phyloP scores from a whole-genome alignment of 1,140 invertebrate genomes.

The Drosophila pseudoananassae region DNA sequence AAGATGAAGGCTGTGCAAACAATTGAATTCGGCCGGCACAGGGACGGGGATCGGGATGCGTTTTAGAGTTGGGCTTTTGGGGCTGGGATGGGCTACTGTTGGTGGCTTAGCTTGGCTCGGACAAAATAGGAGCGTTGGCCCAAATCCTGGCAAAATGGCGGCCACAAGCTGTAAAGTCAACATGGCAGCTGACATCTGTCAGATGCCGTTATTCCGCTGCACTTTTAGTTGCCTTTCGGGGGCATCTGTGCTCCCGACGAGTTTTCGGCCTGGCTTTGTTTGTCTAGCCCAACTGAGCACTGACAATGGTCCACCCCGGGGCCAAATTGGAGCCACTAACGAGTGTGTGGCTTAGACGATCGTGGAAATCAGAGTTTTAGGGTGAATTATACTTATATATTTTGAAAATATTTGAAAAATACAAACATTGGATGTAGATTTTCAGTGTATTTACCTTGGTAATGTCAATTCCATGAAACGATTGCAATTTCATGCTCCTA shows the following conservation, averaged over 20 bases:
- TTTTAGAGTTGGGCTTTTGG: not conserved
- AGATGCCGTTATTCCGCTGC: conserved; percentile 39
- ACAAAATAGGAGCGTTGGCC: conserved; percentile 35
- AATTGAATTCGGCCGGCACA: conserved; percentile 50
- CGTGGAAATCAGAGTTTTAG: conserved; percentile 1
- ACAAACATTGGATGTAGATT: not conserved
- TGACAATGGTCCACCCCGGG: conserved; percentile 23
- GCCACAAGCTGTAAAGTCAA: conserved; percentile 74
- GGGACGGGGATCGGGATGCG: not conserved
- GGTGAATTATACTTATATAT: not conserved
- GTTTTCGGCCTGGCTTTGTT: conserved; percentile 27
- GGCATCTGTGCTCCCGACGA: conserved; percentile 16
- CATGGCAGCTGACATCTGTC: conserved; percentile 61
- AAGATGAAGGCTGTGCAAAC: conserved; percentile 77
- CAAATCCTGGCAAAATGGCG: conserved; percentile 72
- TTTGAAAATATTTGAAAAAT: not conserved
- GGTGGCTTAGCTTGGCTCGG: not conserved
- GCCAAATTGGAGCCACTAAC: conserved; percentile 40
- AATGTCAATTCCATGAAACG: not conserved
- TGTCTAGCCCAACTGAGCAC: conserved; percentile 19
- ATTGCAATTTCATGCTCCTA: conserved; percentile 5
- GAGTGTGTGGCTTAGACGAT: conserved; percentile 20
- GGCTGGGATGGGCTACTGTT: not conserved
- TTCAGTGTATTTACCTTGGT: not conserved
- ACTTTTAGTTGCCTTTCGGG: conserved; percentile 56